A percentile compares a stretch with the other conserved stretches of the same genome.
Conservation (phyloP, 2,888 invertebrate genomes). For the Drosophila monieri region DNA sequence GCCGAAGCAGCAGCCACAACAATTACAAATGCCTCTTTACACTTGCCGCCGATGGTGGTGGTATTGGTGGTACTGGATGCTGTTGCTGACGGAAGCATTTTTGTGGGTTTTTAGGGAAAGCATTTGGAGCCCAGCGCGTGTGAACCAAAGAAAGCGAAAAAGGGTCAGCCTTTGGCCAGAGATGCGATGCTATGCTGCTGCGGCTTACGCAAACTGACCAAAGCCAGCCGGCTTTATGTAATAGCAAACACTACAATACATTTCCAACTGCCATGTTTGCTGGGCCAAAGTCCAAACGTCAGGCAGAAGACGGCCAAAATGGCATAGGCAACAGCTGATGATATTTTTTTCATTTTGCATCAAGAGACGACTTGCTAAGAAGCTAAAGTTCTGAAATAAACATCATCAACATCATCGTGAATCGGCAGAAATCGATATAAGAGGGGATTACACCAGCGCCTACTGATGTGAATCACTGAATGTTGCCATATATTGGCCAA, state of each 20-base stretch:
- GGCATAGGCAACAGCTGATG: neutral
- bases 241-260: constrained; percentile 52
- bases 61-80: neutral
- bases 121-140: constrained; percentile 69
- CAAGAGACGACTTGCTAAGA: constrained; percentile 22
- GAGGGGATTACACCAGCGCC: constrained; percentile 30
- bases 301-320: constrained; percentile 2
- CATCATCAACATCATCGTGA: constrained; percentile 62
- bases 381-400: constrained; percentile 53
- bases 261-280: constrained; percentile 55
- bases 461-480: constrained; percentile 37
- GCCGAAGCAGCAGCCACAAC: constrained; percentile 47
- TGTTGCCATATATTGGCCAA: constrained; percentile 25
- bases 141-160: constrained; percentile 76
- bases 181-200: constrained; percentile 54
- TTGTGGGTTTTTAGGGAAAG: constrained; percentile 70
- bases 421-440: constrained; percentile 41
- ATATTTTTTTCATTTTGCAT: neutral
- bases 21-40: constrained; percentile 74
- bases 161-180: constrained; percentile 42
- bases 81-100: constrained; percentile 73
- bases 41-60: constrained; percentile 56
- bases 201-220: constrained; percentile 64
- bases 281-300: constrained; percentile 62
- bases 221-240: constrained; percentile 55